These are phyloP conservation scores for Psittacula derbiana DNA, from an alignment of 2,797 vertebrate species.

Conservation along the genomic window DNA sequence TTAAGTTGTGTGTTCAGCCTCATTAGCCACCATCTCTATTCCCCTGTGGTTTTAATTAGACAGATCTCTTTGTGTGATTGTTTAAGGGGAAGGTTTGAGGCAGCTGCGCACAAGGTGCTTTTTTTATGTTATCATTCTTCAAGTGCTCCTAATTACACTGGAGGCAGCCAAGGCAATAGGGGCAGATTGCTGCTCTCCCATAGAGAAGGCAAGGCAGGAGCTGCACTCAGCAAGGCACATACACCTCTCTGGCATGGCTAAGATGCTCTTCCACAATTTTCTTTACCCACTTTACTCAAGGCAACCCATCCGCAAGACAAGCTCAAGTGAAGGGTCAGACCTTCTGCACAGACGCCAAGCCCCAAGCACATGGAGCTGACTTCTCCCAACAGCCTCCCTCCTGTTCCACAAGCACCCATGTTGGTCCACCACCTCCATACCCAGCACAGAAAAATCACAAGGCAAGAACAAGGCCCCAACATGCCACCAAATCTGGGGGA, in stretches of 20 bases:
- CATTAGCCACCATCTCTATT: slow-evolving; percentile 38
- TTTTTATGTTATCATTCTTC: not conserved
- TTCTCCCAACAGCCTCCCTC: not conserved
- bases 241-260: not conserved
- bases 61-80: not conserved
- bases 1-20: slow-evolving; percentile 30
- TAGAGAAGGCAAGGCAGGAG: not conserved
- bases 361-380: not conserved
- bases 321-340: not conserved
- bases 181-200: not conserved
- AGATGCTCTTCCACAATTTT: not conserved
- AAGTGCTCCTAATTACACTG: not conserved
- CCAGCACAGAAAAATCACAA: not conserved
- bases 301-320: not conserved
- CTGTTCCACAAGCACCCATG: accelerated
- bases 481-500: not conserved
- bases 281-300: not conserved
- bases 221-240: not conserved
- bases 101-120: not conserved
- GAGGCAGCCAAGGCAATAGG: not conserved
- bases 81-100: not conserved
- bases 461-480: accelerated
- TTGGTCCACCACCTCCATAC: not conserved
- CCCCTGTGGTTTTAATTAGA: not conserved
- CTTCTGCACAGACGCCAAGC: not conserved